Percentiles rank a stretch among this genome's conserved stretches.
These are phyloP conservation scores for Myotis lucifugus DNA, from an alignment of 2,113 vertebrate species.

Conservation along the genomic window DNA sequence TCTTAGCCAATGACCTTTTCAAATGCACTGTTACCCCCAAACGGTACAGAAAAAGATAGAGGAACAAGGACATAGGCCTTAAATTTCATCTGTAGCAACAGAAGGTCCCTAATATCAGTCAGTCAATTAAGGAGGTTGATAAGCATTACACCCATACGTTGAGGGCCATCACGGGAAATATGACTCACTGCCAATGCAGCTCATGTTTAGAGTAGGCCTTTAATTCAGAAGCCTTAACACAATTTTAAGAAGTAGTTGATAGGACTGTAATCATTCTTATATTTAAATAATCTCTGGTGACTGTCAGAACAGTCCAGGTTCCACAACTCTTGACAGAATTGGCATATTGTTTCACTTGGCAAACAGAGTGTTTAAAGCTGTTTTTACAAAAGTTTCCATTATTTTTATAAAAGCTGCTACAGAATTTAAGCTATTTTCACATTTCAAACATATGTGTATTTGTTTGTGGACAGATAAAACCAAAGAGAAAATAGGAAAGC, in stretches of 20 bases:
- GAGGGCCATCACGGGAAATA: not conserved
- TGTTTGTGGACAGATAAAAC: slow-evolving; percentile 68
- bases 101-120: not conserved
- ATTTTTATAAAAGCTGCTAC: slow-evolving; percentile 68
- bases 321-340: slow-evolving; percentile 51
- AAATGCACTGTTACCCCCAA: not conserved
- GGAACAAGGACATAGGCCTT: not conserved
- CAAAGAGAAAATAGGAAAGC: slow-evolving; percentile 65
- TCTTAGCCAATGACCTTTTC: not conserved
- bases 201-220: not conserved
- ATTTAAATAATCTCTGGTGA: slow-evolving; percentile 64
- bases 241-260: not conserved
- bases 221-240: not conserved
- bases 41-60: not conserved
- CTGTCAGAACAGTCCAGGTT: slow-evolving; percentile 70
- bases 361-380: slow-evolving; percentile 71
- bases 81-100: not conserved
- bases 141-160: not conserved
- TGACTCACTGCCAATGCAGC: not conserved
- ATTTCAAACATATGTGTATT: slow-evolving; percentile 68
- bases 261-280: slow-evolving; percentile 54
- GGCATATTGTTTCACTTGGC: slow-evolving; percentile 55
- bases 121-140: not conserved
- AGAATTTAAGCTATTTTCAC: slow-evolving; percentile 51
- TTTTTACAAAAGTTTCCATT: slow-evolving; percentile 65